Evolutionary conservation across 2,113 vertebrate species (phyloP).

Genomic region (Perccottus glenii): DNA sequence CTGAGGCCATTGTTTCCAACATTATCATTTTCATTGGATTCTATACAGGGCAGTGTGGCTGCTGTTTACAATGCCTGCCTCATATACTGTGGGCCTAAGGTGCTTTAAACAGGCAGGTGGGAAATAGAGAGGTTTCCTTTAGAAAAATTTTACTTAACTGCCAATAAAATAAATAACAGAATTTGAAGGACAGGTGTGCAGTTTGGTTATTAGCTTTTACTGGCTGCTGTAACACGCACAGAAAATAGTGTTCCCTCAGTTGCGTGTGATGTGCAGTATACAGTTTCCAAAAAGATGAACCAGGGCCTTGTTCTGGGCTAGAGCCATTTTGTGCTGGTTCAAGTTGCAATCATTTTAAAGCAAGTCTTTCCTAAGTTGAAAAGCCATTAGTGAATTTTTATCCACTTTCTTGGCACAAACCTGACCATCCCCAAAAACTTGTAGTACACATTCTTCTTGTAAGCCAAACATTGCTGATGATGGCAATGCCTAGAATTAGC

Average conservation of each 20-base stretch:
- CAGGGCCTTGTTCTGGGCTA: not conserved
- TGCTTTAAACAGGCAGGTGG: slow-evolving; percentile 59
- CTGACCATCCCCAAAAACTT: too few relatives aligned
- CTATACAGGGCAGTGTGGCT: slow-evolving; percentile 58
- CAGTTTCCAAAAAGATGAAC: not conserved
- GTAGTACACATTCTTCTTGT: too few relatives aligned
- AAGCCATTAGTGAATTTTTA: too few relatives aligned
- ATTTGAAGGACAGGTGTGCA: slow-evolving; percentile 28
- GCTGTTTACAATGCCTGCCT: slow-evolving; percentile 71
- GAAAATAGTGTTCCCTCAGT: slow-evolving; percentile 14
- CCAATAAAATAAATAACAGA: slow-evolving; percentile 51
- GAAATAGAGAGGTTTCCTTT: slow-evolving; percentile 55
- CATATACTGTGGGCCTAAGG: slow-evolving; percentile 59
- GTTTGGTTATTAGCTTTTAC: slow-evolving; percentile 34
- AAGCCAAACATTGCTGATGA: too few relatives aligned
- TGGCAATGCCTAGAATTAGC: too few relatives aligned
- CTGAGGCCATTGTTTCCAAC: slow-evolving; percentile 74
- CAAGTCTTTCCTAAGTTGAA: too few relatives aligned
- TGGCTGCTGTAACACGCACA: slow-evolving; percentile 1
- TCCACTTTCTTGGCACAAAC: too few relatives aligned
- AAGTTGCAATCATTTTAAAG: not conserved
- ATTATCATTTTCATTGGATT: slow-evolving; percentile 82
- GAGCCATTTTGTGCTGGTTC: not conserved
- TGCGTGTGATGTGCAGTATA: not conserved
- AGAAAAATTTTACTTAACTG: slow-evolving; percentile 55